Evolutionary conservation across 2,113 vertebrate species (phyloP).

Genomic region (Nymphicus hollandicus): DNA sequence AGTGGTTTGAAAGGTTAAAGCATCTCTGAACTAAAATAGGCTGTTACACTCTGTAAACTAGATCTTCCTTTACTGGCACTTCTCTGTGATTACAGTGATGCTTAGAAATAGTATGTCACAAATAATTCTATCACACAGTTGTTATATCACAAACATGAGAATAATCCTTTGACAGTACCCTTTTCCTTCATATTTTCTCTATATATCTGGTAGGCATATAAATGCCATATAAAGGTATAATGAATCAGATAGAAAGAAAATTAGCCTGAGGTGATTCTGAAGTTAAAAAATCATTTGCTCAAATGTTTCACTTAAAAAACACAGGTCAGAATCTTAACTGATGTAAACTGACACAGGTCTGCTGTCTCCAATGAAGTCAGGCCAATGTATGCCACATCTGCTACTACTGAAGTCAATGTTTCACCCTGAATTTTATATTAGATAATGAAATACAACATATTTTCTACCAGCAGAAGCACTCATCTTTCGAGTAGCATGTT

Average conservation of each 20-base stretch:
- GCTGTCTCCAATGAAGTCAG: not conserved
- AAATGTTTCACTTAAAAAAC: constrained; percentile 9
- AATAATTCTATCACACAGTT: not conserved
- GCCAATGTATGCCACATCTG: not conserved
- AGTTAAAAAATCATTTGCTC: not conserved
- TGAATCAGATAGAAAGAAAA: not conserved
- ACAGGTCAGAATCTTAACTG: not conserved
- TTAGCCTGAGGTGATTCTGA: not conserved
- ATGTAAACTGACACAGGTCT: not conserved
- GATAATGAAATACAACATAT: not conserved
- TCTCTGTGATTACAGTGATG: not conserved
- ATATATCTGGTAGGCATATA: not conserved
- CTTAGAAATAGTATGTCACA: not conserved
- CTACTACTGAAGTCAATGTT: not conserved
- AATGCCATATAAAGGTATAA: not conserved
- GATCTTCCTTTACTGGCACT: not conserved
- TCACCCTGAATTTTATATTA: constrained; percentile 2
- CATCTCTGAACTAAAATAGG: not conserved
- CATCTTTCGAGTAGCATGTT: not conserved
- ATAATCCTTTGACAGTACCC: not conserved
- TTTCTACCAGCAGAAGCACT: not conserved
- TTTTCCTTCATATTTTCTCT: not conserved
- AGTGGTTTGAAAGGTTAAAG: not conserved
- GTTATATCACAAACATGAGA: not conserved
- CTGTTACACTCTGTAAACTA: not conserved